phyloP scores from a whole-genome alignment of 2,113 vertebrate species.

The Jaculus jaculus region DNA sequence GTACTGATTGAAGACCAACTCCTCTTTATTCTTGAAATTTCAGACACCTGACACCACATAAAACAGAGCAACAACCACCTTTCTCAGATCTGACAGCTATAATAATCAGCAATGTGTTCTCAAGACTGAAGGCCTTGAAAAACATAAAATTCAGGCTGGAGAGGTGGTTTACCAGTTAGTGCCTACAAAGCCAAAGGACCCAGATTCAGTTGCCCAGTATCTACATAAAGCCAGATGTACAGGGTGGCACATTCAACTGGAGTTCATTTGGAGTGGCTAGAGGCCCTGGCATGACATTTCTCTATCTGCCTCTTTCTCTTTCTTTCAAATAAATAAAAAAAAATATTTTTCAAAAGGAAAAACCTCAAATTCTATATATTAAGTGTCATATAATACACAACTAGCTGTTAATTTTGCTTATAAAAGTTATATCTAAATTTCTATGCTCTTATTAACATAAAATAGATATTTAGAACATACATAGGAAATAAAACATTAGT shows the following conservation, averaged over 20 bases:
- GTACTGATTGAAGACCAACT: background rate
- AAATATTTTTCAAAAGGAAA: background rate
- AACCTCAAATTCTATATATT: slow-evolving; percentile 63
- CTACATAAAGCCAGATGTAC: too few relatives aligned
- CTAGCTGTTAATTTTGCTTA: slow-evolving; percentile 76
- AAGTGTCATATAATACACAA: slow-evolving; percentile 69
- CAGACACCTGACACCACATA: background rate
- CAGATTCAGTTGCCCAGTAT: too few relatives aligned
- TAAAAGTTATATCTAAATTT: slow-evolving; percentile 79
- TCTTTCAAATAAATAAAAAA: too few relatives aligned
- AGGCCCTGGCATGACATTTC: too few relatives aligned
- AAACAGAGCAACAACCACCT: background rate
- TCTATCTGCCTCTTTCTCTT: too few relatives aligned
- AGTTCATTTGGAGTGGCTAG: too few relatives aligned
- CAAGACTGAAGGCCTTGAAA: slow-evolving; percentile 62
- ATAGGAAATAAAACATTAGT: slow-evolving; percentile 71
- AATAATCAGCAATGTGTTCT: slow-evolving; percentile 29
- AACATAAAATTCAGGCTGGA: slow-evolving; percentile 47
- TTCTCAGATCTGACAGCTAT: background rate
- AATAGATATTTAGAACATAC: slow-evolving; percentile 59
- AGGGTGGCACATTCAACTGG: too few relatives aligned
- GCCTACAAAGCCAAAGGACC: too few relatives aligned
- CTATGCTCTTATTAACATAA: slow-evolving; percentile 58
- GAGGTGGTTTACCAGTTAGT: too few relatives aligned
- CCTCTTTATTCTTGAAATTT: slow-evolving; percentile 33